phyloP scores from a whole-genome alignment of 2,113 vertebrate species.

The Melanerpes aurifrons region DNA sequence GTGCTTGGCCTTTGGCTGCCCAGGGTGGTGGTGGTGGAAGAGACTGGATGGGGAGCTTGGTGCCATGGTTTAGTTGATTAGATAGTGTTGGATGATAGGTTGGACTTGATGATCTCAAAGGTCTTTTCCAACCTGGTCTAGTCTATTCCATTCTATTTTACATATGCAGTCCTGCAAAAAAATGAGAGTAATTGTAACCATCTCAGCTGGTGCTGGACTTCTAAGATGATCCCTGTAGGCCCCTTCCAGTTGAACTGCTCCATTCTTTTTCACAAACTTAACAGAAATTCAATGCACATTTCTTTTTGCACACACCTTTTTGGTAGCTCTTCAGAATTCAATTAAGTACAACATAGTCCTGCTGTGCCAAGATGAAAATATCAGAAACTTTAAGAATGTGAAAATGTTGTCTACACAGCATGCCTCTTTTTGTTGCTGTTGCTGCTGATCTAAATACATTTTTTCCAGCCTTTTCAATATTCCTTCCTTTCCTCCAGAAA shows the following conservation, averaged over 20 bases:
- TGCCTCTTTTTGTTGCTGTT: neutral
- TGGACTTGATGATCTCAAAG: too few relatives aligned
- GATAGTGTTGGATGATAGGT: too few relatives aligned
- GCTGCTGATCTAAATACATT: neutral
- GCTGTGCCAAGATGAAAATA: constrained; percentile 43
- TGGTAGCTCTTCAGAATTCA: constrained; percentile 19
- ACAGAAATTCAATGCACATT: neutral
- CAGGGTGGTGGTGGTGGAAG: too few relatives aligned
- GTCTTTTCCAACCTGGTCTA: too few relatives aligned
- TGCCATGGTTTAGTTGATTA: too few relatives aligned
- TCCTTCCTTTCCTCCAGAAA: neutral
- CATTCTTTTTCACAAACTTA: neutral
- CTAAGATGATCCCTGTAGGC: neutral
- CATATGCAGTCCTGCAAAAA: neutral
- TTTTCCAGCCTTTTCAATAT: neutral
- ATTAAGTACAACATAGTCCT: neutral
- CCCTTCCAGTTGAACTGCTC: neutral
- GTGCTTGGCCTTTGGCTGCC: too few relatives aligned
- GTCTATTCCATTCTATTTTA: neutral
- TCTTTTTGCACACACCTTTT: neutral
- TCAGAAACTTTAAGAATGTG: neutral
- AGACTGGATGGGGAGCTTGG: too few relatives aligned
- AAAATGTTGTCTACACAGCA: constrained; percentile 22
- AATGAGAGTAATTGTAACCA: neutral
- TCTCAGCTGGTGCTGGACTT: neutral